Conservation (phyloP, 2,888 invertebrate species). For the Myathropa florea region DNA sequence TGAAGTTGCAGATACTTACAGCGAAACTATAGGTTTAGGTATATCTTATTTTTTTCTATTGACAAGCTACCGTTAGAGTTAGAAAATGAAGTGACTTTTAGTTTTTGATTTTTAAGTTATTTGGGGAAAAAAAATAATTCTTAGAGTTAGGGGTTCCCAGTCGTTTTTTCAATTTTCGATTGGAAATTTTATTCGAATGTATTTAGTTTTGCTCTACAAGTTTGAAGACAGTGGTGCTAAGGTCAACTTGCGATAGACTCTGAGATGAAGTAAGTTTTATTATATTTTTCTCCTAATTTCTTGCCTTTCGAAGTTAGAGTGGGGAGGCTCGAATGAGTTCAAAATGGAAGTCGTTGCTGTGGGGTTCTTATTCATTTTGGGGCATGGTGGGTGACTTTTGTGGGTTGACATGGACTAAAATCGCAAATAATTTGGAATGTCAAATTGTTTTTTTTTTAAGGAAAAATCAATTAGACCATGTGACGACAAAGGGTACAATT, state of each 20-base stretch:
- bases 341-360: too few relatives aligned
- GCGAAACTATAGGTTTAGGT: constrained; percentile 10
- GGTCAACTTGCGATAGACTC: neutral
- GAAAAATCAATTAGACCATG: too few relatives aligned
- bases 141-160: constrained; percentile 46
- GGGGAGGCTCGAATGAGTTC: too few relatives aligned
- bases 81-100: neutral
- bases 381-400: too few relatives aligned
- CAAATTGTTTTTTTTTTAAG: too few relatives aligned
- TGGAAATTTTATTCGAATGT: neutral
- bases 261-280: neutral
- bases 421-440: too few relatives aligned
- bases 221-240: neutral
- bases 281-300: neutral
- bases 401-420: too few relatives aligned
- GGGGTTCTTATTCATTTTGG: too few relatives aligned
- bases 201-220: neutral
- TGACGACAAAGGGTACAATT: too few relatives aligned
- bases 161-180: constrained; percentile 19
- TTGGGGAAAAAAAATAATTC: neutral
- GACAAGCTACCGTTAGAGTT: neutral
- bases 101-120: neutral
- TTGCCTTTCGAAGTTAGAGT: too few relatives aligned
- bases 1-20: constrained; percentile 38
- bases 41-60: neutral